These are phyloP conservation scores for Mus minutoides DNA, from an alignment of 2,797 vertebrate genomes.

Conservation along the genomic window DNA sequence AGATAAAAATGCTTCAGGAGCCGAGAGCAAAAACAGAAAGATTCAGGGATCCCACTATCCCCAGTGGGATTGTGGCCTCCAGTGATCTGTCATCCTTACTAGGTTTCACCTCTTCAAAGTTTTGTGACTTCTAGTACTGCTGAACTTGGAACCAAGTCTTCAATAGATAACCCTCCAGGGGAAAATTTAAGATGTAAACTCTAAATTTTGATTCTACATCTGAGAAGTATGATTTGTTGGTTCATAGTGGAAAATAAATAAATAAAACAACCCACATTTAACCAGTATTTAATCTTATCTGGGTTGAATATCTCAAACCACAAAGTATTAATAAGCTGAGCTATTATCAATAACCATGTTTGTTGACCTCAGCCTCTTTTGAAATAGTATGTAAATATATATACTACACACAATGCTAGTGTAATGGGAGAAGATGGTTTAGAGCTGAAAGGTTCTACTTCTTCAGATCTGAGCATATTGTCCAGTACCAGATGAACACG, in stretches of 20 bases:
- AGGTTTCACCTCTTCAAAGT: background rate
- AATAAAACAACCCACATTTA: background rate
- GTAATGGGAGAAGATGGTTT: background rate
- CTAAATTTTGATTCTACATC: background rate
- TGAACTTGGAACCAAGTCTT: background rate
- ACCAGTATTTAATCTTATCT: slow-evolving; percentile 30
- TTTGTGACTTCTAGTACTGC: background rate
- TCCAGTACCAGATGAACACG: background rate
- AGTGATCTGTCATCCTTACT: background rate
- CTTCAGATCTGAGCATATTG: background rate
- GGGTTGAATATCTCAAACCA: slow-evolving; percentile 11
- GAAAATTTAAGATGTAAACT: background rate
- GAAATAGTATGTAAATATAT: background rate
- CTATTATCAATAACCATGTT: background rate
- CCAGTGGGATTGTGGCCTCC: too few species aligned
- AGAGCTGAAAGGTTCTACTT: slow-evolving; percentile 8
- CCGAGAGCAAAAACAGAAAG: background rate
- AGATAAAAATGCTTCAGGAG: background rate
- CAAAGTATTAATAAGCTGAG: background rate
- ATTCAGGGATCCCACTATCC: too few species aligned
- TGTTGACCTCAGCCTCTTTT: background rate
- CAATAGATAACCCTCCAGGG: background rate
- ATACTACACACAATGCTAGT: background rate
- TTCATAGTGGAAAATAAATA: background rate
- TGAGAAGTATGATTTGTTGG: background rate